These are phyloP conservation scores for Metellina segmentata DNA, from an alignment of 2,888 invertebrate species.

Conservation along the genomic window DNA sequence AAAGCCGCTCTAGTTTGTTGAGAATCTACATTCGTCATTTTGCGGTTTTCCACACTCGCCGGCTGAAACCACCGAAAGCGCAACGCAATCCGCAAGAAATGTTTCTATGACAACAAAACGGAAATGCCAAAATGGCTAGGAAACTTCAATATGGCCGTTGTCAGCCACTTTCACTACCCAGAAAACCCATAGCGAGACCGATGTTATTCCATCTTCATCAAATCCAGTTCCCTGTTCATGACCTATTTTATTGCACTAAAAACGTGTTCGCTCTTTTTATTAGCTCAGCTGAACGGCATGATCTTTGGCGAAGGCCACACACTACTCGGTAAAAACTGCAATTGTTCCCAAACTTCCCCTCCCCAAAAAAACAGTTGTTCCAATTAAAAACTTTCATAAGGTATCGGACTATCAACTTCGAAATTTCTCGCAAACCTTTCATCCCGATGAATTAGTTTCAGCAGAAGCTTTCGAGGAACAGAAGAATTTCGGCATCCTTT, in stretches of 20 bases:
- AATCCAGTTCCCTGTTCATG: slow-evolving; percentile 29
- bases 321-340: background rate
- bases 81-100: background rate
- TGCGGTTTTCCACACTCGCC: background rate
- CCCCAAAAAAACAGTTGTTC: slow-evolving; percentile 4
- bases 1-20: background rate
- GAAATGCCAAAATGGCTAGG: slow-evolving; percentile 21
- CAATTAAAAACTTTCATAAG: slow-evolving; percentile 7
- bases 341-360: background rate
- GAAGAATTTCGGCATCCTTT: background rate
- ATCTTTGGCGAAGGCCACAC: slow-evolving; percentile 22
- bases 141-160: slow-evolving; percentile 17
- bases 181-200: background rate
- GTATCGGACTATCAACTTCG: background rate
- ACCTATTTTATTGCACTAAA: slow-evolving; percentile 57
- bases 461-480: background rate
- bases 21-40: background rate
- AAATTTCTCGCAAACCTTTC: background rate
- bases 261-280: slow-evolving; percentile 49
- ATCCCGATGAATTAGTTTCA: background rate
- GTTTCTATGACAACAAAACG: slow-evolving; percentile 22
- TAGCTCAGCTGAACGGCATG: slow-evolving; percentile 38
- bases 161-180: slow-evolving; percentile 13
- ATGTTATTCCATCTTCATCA: slow-evolving; percentile 30
- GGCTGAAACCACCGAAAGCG: background rate